These are phyloP conservation scores for Lacanobia wlatinum DNA, from an alignment of 2,888 invertebrate genomes.

Conservation along the genomic window DNA sequence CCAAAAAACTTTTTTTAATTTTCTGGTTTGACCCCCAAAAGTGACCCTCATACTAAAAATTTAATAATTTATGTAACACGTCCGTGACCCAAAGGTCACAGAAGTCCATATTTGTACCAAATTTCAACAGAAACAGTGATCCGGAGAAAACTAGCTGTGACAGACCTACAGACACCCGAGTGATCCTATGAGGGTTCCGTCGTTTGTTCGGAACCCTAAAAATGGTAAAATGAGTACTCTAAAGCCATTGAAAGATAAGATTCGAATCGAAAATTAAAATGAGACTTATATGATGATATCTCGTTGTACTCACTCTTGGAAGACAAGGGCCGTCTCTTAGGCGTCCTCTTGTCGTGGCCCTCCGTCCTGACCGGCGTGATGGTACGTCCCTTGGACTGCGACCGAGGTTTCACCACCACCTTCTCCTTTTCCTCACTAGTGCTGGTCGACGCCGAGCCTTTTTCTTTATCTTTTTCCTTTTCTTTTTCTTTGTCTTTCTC, in stretches of 20 bases:
- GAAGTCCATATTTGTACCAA: too few relatives aligned
- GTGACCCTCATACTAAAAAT: too few relatives aligned
- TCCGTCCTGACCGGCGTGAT: conserved; percentile 78
- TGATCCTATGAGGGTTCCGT: too few relatives aligned
- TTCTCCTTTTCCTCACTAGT: conserved; percentile 86
- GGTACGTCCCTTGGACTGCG: conserved; percentile 84
- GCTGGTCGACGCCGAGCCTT: conserved; percentile 71
- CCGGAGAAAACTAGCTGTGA: too few relatives aligned
- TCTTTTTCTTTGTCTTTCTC: conserved; percentile 24
- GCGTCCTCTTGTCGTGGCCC: conserved; percentile 80
- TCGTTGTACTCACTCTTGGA: conserved; percentile 80
- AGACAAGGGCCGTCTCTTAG: conserved; percentile 81
- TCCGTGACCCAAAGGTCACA: too few relatives aligned
- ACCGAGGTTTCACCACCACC: conserved; percentile 78
- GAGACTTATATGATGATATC: background rate
- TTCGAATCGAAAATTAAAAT: background rate
- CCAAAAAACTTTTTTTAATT: too few relatives aligned
- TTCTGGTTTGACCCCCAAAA: too few relatives aligned
- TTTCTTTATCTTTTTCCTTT: conserved; percentile 72
- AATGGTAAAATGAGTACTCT: background rate
- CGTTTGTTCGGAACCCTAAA: too few relatives aligned
- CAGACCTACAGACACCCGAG: too few relatives aligned
- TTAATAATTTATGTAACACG: too few relatives aligned
- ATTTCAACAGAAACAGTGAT: too few relatives aligned
- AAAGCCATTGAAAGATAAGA: background rate